phyloP scores from a whole-genome alignment of 2,888 invertebrate genomes.

The Hymenopus coronatus region DNA sequence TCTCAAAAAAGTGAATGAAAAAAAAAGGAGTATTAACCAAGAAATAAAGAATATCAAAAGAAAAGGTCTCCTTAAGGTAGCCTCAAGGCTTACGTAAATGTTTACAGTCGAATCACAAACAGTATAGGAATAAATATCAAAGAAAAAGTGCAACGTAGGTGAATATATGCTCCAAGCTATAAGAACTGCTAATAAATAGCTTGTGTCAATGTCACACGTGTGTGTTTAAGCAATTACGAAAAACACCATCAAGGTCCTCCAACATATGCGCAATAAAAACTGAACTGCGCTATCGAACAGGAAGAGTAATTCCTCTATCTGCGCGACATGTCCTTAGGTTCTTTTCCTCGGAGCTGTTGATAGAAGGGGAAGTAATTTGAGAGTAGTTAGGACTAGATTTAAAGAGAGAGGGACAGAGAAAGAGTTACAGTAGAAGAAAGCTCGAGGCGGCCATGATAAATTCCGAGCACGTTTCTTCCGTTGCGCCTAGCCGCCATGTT shows the following conservation, averaged over 20 bases:
- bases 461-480: conserved; percentile 10
- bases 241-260: background rate
- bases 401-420: background rate
- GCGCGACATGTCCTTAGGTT: background rate
- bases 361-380: background rate
- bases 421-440: background rate
- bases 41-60: too few relatives aligned
- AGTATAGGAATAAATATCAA: too few relatives aligned
- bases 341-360: background rate
- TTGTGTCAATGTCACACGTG: too few relatives aligned
- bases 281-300: background rate
- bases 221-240: too few relatives aligned
- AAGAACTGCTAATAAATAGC: too few relatives aligned
- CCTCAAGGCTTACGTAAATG: too few relatives aligned
- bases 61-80: too few relatives aligned
- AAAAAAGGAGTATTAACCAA: too few relatives aligned
- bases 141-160: too few relatives aligned
- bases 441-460: conserved; percentile 2
- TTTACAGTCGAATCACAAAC: too few relatives aligned
- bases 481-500: conserved; percentile 9
- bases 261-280: background rate
- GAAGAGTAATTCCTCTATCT: background rate
- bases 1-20: too few relatives aligned
- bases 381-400: background rate
- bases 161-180: too few relatives aligned